Evolutionary conservation across 1,140 invertebrate genomes (phyloP), one percentile per base, ranked within the genome.

Genomic region (Drosophila repleta): DNA sequence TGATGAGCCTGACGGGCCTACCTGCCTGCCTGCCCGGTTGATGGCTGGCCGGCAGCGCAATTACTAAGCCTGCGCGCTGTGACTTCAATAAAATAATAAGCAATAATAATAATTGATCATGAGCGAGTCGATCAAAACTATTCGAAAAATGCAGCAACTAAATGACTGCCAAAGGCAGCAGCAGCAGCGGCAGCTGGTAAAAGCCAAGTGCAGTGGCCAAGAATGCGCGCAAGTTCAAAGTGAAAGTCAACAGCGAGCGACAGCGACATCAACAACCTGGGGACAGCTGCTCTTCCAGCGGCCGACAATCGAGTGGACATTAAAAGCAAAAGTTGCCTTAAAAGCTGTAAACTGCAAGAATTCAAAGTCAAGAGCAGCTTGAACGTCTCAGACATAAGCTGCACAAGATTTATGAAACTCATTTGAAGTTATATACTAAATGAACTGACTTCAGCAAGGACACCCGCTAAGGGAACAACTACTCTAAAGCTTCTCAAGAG

Each of bases 221-320:
- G 64, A 66, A 66, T 66, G 74, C 76, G 60, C 64, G 61, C 76
- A 78, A 78, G 76, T 60, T 68, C 57, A 68, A 68, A 68, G 65
- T 61, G 56, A 68, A 68, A 67, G 56, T 49, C 55, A 43, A 17
- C 37, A 43, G 39, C 37, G 18, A 56, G 21, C 37, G 29, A n/a
- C n/a, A 56, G 6, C 17, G 21, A 41, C 64, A 57, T 6, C 55
- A 60, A 43, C 17, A 24, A 51, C 7, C 20, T 52, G 24, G 11
- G 24, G 7, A 46, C 65, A 53, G 37, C 56, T 61, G 32, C 18
- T 15, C 18, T n/a, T n/a, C 45, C 46, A 35, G 15, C n/a, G 13
- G 48, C 11, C 20, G 43, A 63, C 48, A 52, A 41, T 24, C 11
- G 6, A 51, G 46, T 29, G 46, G 35, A 15, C 49, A 46, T 13